These are phyloP conservation scores for Parus major DNA, from an alignment of 2,113 vertebrate species.

Conservation along the genomic window DNA sequence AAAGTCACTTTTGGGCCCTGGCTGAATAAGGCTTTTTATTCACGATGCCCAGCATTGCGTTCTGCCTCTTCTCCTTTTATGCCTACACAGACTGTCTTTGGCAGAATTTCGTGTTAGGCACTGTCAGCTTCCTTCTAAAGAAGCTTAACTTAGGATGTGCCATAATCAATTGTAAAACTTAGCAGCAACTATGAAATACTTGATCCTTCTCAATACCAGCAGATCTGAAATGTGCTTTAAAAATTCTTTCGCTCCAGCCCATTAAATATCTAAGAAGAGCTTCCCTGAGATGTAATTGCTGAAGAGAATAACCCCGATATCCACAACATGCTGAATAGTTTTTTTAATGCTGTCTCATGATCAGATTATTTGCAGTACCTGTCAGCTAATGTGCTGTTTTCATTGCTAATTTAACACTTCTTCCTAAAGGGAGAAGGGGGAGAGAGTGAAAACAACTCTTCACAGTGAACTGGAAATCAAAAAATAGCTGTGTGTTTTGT, in stretches of 20 bases:
- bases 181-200: conserved; percentile 1
- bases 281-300: neutral
- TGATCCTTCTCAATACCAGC: neutral
- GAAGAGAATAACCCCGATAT: conserved; percentile 9
- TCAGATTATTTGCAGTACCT: conserved; percentile 40
- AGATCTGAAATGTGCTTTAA: neutral
- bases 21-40: conserved; percentile 70
- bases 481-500: conserved; percentile 31
- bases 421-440: conserved; percentile 11
- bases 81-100: conserved; percentile 26
- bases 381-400: conserved; percentile 38
- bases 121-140: neutral
- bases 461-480: conserved; percentile 42
- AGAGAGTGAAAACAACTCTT: conserved; percentile 36
- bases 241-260: neutral
- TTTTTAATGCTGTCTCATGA: conserved; percentile 41
- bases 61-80: conserved; percentile 53
- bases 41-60: conserved; percentile 41
- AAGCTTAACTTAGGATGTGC: neutral
- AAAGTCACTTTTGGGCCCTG: conserved; percentile 64
- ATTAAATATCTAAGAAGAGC: neutral
- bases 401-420: conserved; percentile 55
- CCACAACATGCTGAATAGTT: neutral
- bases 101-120: neutral
- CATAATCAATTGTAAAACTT: conserved; percentile 54